Conservation (phyloP, 2,797 vertebrate species). For the Mastacembelus armatus region DNA sequence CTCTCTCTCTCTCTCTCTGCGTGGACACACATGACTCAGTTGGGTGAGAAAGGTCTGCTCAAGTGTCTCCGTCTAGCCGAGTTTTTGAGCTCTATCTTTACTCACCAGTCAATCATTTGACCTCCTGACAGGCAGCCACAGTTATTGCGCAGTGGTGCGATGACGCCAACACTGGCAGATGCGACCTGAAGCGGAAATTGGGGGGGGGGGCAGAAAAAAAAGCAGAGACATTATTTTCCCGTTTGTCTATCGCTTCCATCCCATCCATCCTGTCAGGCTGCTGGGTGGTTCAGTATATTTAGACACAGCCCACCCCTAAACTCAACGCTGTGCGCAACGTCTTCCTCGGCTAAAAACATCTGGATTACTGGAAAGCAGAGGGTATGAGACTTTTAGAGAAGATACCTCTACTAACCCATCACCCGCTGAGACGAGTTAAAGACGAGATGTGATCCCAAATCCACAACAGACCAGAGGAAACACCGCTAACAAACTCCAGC, state of each 20-base stretch:
- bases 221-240: not conserved
- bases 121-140: not conserved
- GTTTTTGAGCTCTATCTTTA: not conserved
- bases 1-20: too few species aligned
- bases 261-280: constrained; percentile 13
- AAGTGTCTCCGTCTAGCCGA: not conserved
- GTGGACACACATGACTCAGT: constrained; percentile 15
- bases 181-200: constrained; percentile 16
- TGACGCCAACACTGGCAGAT: constrained; percentile 33
- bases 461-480: constrained; percentile 1
- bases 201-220: not conserved
- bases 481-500: constrained; percentile 9
- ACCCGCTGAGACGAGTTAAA: not conserved
- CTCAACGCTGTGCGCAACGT: constrained; percentile 9
- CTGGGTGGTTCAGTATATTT: constrained; percentile 1
- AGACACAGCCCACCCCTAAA: constrained; percentile 25
- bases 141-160: constrained; percentile 9
- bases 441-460: constrained; percentile 15
- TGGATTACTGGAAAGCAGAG: constrained; percentile 36
- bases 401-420: not conserved
- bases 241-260: not conserved
- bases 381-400: constrained; percentile 24
- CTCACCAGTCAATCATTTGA: not conserved
- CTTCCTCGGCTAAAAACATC: not conserved
- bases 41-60: not conserved